phyloP scores from a whole-genome alignment of 2,113 vertebrate species.

The Herpailurus yagouaroundi region DNA sequence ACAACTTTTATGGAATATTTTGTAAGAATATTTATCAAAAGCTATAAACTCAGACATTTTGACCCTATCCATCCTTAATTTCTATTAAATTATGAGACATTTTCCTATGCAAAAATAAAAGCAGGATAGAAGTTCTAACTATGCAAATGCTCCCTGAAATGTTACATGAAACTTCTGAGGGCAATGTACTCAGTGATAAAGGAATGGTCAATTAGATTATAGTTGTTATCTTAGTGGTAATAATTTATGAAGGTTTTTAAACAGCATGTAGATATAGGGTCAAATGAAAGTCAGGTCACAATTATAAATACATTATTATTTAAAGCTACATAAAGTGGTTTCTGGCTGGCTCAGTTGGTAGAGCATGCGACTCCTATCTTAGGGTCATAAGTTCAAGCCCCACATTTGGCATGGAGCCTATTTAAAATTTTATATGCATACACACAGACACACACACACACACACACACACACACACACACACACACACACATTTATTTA shows the following conservation, averaged over 20 bases:
- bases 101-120: slow-evolving; percentile 24
- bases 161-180: not conserved
- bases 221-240: not conserved
- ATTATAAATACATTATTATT: not conserved
- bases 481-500: too few species aligned
- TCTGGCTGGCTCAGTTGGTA: not conserved
- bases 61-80: not conserved
- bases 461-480: too few species aligned
- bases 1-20: not conserved
- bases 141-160: not conserved
- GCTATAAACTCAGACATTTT: not conserved
- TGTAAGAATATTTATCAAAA: not conserved
- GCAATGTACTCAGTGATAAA: not conserved
- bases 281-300: not conserved
- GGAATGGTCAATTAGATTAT: not conserved
- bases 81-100: not conserved
- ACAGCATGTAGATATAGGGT: not conserved
- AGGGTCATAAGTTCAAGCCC: not conserved
- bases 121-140: not conserved
- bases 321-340: not conserved
- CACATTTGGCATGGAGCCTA: not conserved
- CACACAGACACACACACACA: too few species aligned
- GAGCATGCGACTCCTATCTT: not conserved
- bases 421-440: not conserved
- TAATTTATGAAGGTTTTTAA: not conserved